A percentile compares a stretch with the other conserved stretches of the same genome.
Evolutionary conservation across 1,140 invertebrate species (phyloP).

Genomic region (Danaus melanippus): DNA sequence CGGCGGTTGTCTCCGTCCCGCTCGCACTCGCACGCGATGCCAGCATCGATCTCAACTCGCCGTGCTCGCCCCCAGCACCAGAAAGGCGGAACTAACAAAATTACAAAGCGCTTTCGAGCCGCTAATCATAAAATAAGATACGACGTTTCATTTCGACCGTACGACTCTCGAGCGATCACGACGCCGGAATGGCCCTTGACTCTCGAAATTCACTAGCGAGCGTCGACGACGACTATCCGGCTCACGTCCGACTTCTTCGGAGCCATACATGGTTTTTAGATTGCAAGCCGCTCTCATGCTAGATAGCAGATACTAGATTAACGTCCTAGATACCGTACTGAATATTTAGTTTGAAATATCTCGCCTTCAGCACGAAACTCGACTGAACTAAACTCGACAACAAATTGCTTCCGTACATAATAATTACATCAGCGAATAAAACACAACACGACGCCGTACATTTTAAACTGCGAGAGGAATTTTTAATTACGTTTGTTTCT

Average conservation of each 20-base stretch:
- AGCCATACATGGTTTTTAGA: constrained; percentile 23
- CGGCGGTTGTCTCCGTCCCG: constrained; percentile 34
- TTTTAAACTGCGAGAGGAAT: constrained; percentile 27
- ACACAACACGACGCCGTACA: constrained; percentile 12
- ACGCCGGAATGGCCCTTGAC: constrained; percentile 68
- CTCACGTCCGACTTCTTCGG: constrained; percentile 30
- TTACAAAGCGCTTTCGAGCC: constrained; percentile 71
- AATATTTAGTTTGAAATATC: too few relatives aligned
- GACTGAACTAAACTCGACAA: constrained; percentile 1
- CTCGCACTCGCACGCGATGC: constrained; percentile 60
- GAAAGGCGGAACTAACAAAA: constrained; percentile 72
- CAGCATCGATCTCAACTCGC: constrained; percentile 69
- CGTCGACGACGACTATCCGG: constrained; percentile 63
- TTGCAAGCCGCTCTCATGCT: background rate
- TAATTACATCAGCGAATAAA: constrained; percentile 19
- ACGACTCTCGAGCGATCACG: constrained; percentile 67
- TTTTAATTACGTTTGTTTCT: constrained; percentile 44
- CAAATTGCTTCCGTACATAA: constrained; percentile 17
- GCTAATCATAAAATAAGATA: constrained; percentile 73
- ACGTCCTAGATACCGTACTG: too few relatives aligned
- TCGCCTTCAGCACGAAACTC: too few relatives aligned
- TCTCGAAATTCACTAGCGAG: constrained; percentile 68
- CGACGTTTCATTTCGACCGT: constrained; percentile 71
- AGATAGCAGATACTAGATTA: too few relatives aligned
- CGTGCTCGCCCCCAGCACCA: constrained; percentile 67